Evolutionary conservation across 1,140 invertebrate species (phyloP).

Genomic region (Eciton burchellii): DNA sequence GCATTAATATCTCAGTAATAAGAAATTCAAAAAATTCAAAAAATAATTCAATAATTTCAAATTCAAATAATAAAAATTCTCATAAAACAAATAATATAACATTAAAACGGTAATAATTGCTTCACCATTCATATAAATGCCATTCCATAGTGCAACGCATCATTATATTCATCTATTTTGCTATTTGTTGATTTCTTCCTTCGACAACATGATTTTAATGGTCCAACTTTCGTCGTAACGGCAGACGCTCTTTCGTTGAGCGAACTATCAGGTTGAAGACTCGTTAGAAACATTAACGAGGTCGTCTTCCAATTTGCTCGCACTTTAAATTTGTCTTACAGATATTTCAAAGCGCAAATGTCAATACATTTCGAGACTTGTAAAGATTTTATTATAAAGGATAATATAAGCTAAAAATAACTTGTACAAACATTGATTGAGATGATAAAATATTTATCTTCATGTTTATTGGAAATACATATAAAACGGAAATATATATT

Average conservation of each 20-base stretch:
- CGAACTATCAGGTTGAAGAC: neutral
- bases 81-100: neutral
- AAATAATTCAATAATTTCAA: neutral
- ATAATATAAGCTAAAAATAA: neutral
- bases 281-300: neutral
- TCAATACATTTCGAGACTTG: neutral
- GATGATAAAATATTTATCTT: neutral
- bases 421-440: neutral
- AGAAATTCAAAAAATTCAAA: too few species aligned
- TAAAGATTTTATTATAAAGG: neutral
- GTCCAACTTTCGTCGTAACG: neutral
- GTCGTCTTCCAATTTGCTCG: neutral
- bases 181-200: neutral
- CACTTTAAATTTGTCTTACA: neutral
- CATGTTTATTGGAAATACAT: neutral
- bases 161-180: neutral
- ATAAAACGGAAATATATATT: neutral
- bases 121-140: neutral
- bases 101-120: neutral
- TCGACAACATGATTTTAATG: constrained; percentile 9
- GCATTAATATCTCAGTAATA: neutral
- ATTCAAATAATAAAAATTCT: neutral
- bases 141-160: neutral
- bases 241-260: too few species aligned
- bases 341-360: neutral